These are phyloP conservation scores for Nasonia giraulti DNA, from an alignment of 1,140 invertebrate genomes.

Conservation along the genomic window DNA sequence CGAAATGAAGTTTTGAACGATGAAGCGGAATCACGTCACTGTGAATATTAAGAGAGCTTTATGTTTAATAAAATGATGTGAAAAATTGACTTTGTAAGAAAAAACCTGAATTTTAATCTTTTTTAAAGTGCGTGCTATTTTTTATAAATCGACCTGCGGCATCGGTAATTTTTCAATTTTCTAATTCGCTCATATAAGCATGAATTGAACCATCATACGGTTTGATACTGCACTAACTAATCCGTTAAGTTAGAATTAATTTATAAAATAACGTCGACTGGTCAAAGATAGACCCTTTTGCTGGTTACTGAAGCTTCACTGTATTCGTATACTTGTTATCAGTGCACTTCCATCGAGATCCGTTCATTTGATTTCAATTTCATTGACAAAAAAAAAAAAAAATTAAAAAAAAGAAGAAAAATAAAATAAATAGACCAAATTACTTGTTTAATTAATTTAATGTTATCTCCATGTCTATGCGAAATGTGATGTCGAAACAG, in stretches of 20 bases:
- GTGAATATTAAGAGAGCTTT: constrained; percentile 17
- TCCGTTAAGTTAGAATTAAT: constrained; percentile 33
- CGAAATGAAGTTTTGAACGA: constrained; percentile 21
- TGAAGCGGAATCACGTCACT: constrained; percentile 10
- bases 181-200: constrained; percentile 42
- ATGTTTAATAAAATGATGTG: constrained; percentile 13
- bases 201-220: constrained; percentile 16
- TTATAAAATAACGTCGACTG: constrained; percentile 33
- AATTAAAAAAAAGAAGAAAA: constrained; percentile 25
- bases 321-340: constrained; percentile 53
- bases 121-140: constrained; percentile 36
- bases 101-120: constrained; percentile 8
- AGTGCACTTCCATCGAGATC: constrained; percentile 46
- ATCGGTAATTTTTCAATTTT: constrained; percentile 55
- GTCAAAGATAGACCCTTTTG: constrained; percentile 65
- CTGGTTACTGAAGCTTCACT: constrained; percentile 57
- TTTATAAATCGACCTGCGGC: constrained; percentile 44
- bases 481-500: neutral
- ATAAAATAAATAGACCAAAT: constrained; percentile 45
- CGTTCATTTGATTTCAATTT: constrained; percentile 40
- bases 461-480: neutral
- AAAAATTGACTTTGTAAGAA: constrained; percentile 15
- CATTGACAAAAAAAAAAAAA: constrained; percentile 39
- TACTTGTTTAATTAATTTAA: constrained; percentile 32
- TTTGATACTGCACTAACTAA: neutral